Evolutionary conservation across 2,797 vertebrate genomes (phyloP), one percentile per base, ranked within the genome.

Genomic region (Halcyon leucocephala): DNA sequence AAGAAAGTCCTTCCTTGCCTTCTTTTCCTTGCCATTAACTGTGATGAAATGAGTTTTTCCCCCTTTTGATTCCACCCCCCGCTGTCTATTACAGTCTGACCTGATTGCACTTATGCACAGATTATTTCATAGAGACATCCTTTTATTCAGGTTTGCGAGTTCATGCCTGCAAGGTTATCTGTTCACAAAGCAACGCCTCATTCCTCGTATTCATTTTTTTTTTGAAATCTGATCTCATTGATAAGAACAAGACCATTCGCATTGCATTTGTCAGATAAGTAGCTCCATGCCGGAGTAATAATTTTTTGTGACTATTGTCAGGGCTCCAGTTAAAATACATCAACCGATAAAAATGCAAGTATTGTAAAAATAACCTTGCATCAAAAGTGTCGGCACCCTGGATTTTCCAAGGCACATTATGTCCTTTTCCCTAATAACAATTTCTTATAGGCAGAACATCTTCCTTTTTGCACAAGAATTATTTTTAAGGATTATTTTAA

Each of bases 21-120:
- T 97, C 95, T 95, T 98, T 98, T 98, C 98, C 98, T 98, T 98
- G 97, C 98, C 98, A 98, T 98, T 98, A 98, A 98, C 98, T 97
- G 97, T 97, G 97, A 98, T 98, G 98, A 98, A 98, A 98, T 98
- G 97, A 98, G 98, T 98, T 97, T 98, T 94, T 91, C 96, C 97
- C 97, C 95, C 96, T 97, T 98, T 98, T 96, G 95, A 98, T 98
- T 97, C 96, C 95, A 86, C 96, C 97, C 96, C 97, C 89, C 76
- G 80, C 97, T 97, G 97, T 95, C 98, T 97, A 98, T 98, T 98
- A 97, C 96, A 71, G 97, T 86, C 96, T 98, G 98, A 98, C 97
- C 96, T 94, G 96, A 97, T 93, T 97, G 97, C 97, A 97, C 97
- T 98, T 97, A 98, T 97, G 94, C 97, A 97, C 95, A 96, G 97